Conservation (phyloP, 2,113 vertebrate species). For the Pseudorhombus dupliciocellatus region DNA sequence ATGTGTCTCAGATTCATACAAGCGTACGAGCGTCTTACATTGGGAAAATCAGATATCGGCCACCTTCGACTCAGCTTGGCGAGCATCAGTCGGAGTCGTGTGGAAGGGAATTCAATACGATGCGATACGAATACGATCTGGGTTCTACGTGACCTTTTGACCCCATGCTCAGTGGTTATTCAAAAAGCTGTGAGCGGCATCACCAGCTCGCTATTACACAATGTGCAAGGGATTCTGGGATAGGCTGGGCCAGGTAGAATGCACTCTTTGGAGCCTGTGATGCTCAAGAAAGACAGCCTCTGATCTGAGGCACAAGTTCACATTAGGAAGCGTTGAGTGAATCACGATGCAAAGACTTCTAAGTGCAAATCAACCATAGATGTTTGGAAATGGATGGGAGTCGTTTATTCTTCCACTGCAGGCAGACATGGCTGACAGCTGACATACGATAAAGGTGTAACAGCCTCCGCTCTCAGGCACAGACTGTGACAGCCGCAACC, state of each 20-base stretch:
- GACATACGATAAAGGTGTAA: not conserved
- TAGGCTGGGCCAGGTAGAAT: no score
- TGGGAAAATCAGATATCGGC: conserved; percentile 63
- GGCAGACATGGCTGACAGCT: conserved; percentile 1
- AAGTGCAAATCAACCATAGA: not conserved
- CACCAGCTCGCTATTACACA: no score
- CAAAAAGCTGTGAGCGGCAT: not conserved
- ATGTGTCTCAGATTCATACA: conserved; percentile 77
- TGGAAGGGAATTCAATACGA: conserved; percentile 47
- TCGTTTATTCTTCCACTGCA: not conserved
- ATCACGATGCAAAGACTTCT: not conserved
- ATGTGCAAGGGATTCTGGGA: no score
- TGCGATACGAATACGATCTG: no score
- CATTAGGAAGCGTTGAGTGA: not conserved
- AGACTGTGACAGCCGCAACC: conserved; percentile 39
- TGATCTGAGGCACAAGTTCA: not conserved
- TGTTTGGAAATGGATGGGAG: not conserved
- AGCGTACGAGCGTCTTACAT: conserved; percentile 46
- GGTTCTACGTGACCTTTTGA: conserved; percentile 18
- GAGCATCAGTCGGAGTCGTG: conserved; percentile 35
- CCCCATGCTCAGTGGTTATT: not conserved
- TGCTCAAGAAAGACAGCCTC: no score
- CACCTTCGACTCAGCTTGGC: conserved; percentile 56
- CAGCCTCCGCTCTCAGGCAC: not conserved
- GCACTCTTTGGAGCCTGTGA: no score